Evolutionary conservation across 2,797 vertebrate species (phyloP).

Genomic region (Ataeniobius toweri): DNA sequence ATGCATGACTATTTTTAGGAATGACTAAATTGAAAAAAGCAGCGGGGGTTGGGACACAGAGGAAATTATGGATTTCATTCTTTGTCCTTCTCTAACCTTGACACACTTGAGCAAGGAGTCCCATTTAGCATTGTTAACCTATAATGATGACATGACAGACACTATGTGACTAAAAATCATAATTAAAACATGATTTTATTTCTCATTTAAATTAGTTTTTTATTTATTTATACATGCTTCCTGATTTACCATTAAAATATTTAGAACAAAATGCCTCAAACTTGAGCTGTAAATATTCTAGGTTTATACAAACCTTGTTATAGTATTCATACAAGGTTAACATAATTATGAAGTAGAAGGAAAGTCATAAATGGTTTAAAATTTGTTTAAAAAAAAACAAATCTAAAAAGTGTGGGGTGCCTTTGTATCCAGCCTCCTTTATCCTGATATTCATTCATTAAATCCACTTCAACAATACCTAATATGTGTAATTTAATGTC

Average conservation of each 20-base stretch:
- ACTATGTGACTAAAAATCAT: background rate
- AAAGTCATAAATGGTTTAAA: background rate
- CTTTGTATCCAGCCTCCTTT: background rate
- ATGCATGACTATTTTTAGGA: constrained; percentile 75
- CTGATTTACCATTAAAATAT: background rate
- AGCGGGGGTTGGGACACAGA: constrained; percentile 33
- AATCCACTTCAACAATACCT: background rate
- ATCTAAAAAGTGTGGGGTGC: background rate
- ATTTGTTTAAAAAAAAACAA: background rate
- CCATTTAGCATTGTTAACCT: constrained; percentile 1
- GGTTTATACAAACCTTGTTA: background rate
- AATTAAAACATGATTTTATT: background rate
- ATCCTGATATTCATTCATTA: background rate
- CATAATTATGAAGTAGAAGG: background rate
- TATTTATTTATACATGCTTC: background rate
- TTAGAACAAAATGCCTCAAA: background rate
- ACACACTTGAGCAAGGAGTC: constrained; percentile 56
- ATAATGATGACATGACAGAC: background rate
- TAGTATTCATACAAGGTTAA: background rate
- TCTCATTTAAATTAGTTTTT: background rate
- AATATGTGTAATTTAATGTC: background rate
- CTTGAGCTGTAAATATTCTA: too few relatives aligned
- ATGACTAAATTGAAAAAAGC: constrained; percentile 76
- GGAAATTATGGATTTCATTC: constrained; percentile 66
- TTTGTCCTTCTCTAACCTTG: constrained; percentile 71